Conservation (phyloP, 2,888 invertebrate species). For the Phania funesta region DNA sequence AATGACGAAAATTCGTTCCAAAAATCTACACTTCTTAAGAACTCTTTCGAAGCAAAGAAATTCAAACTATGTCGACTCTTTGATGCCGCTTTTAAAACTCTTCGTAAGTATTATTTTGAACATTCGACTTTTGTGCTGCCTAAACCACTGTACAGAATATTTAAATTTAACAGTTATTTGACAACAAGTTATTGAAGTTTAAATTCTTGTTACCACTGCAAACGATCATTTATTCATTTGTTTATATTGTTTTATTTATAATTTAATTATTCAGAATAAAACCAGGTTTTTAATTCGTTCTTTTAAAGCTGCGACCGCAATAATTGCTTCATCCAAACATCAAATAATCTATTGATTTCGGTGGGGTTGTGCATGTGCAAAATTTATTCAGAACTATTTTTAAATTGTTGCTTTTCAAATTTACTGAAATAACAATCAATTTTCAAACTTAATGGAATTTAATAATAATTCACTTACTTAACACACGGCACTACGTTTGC, state of each 20-base stretch:
- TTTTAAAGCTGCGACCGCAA: constrained; percentile 19
- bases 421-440: constrained; percentile 33
- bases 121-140: too few relatives aligned
- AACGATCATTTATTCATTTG: not conserved
- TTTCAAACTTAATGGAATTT: constrained; percentile 38
- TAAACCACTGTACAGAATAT: constrained; percentile 22
- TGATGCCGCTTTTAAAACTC: too few relatives aligned
- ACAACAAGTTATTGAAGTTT: not conserved
- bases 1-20: too few relatives aligned
- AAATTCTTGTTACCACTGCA: constrained; percentile 14
- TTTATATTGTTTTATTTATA: constrained; percentile 3
- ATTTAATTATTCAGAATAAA: constrained; percentile 12
- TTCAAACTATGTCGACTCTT: too few relatives aligned
- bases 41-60: too few relatives aligned
- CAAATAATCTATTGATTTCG: not conserved
- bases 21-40: too few relatives aligned
- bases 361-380: constrained; percentile 1
- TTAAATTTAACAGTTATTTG: constrained; percentile 11
- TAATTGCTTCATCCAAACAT: not conserved
- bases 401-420: not conserved
- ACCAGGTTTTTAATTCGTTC: constrained; percentile 1
- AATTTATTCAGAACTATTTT: not conserved
- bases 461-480: constrained; percentile 24
- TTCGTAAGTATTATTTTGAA: too few relatives aligned
- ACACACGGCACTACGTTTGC: constrained; percentile 40